phyloP scores from a whole-genome alignment of 2,888 invertebrate species.

The Harmothoe impar region DNA sequence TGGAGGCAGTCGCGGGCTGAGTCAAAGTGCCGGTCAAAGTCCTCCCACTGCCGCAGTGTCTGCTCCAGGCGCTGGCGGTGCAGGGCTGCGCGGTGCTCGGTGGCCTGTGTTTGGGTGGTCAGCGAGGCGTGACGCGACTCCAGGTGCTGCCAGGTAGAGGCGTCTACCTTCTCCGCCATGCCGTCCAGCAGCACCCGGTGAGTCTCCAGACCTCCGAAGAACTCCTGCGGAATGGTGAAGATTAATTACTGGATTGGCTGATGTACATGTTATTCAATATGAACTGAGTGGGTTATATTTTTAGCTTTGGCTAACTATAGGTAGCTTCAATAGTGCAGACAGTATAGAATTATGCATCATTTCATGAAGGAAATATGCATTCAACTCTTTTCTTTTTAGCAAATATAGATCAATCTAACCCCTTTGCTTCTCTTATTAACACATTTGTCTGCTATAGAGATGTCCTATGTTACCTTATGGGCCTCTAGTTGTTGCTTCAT shows the following conservation, averaged over 20 bases:
- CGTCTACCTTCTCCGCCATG: constrained; percentile 77
- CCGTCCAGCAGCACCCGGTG: constrained; percentile 80
- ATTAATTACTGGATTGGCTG: too few relatives aligned
- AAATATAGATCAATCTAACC: too few relatives aligned
- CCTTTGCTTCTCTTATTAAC: too few relatives aligned
- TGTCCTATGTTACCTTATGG: constrained; percentile 78
- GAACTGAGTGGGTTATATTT: neutral
- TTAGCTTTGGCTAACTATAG: too few relatives aligned
- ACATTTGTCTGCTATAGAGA: too few relatives aligned
- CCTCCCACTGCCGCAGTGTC: constrained; percentile 78
- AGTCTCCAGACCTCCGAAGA: constrained; percentile 81
- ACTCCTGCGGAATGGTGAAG: constrained; percentile 77
- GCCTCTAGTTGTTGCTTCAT: constrained; percentile 79
- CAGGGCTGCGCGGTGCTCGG: constrained; percentile 79
- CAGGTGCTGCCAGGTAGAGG: constrained; percentile 74
- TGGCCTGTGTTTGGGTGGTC: constrained; percentile 75
- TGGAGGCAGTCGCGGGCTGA: constrained; percentile 66
- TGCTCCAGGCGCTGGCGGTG: constrained; percentile 78
- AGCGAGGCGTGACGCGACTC: constrained; percentile 75
- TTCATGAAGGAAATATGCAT: too few relatives aligned
- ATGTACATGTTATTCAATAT: constrained; percentile 14
- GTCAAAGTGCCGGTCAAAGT: constrained; percentile 75
- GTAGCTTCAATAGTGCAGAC: too few relatives aligned
- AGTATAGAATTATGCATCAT: too few relatives aligned
- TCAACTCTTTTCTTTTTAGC: too few relatives aligned